Percentiles rank a stretch among this genome's conserved stretches.
Evolutionary conservation across 30 jellyfish, hydroid and myxozoan genomes (phyloP).

Genomic region (Aurelia aurita): DNA sequence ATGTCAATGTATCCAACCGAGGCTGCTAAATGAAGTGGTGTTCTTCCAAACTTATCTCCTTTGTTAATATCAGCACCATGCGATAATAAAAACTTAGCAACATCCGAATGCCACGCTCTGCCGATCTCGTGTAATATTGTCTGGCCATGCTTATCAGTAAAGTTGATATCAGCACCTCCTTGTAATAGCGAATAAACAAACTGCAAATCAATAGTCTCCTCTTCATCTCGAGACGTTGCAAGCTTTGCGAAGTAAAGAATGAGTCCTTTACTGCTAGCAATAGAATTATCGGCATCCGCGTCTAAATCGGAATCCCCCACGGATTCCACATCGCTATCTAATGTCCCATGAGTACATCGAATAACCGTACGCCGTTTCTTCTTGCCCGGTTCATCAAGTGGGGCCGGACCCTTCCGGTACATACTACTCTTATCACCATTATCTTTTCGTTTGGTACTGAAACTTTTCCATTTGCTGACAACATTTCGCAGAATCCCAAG

Average conservation of each 20-base stretch:
- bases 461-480: constrained; percentile 88
- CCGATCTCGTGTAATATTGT: constrained; percentile 81
- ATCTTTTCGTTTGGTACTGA: constrained; percentile 85
- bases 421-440: constrained; percentile 77
- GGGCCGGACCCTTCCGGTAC: constrained; percentile 92
- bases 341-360: constrained; percentile 85
- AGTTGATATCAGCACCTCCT: constrained; percentile 88
- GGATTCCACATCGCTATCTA: constrained; percentile 88
- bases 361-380: constrained; percentile 69
- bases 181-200: constrained; percentile 80
- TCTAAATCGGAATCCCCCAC: constrained; percentile 74
- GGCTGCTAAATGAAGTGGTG: constrained; percentile 83
- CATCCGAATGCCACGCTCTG: constrained; percentile 90
- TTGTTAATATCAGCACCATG: constrained; percentile 83
- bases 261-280: constrained; percentile 85
- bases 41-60: constrained; percentile 83
- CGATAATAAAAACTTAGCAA: constrained; percentile 72
- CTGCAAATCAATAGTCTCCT: constrained; percentile 78
- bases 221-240: constrained; percentile 88
- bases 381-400: constrained; percentile 89
- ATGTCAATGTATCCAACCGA: constrained; percentile 86
- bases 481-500: constrained; percentile 77
- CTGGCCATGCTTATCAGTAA: constrained; percentile 85
- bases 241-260: constrained; percentile 82
- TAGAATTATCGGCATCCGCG: constrained; percentile 50